phyloP scores from a whole-genome alignment of 2,797 vertebrate genomes.

The Pipistrellus pygmaeus region DNA sequence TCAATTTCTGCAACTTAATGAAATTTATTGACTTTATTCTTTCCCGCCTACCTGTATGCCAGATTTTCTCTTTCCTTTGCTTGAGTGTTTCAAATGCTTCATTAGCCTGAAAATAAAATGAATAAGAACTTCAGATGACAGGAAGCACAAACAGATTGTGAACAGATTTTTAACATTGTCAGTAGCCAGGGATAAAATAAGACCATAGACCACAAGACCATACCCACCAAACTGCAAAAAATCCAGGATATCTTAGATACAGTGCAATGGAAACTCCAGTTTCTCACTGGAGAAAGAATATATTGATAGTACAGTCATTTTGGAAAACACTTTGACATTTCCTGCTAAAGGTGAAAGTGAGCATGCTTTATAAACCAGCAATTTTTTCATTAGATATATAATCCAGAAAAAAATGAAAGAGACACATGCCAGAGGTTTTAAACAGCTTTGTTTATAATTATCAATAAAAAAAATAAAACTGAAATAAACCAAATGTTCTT shows the following conservation, averaged over 20 bases:
- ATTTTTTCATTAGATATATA: background rate
- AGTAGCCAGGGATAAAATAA: background rate
- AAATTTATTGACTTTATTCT: background rate
- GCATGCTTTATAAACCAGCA: background rate
- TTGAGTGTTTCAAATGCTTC: background rate
- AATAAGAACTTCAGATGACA: background rate
- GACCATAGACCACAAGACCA: background rate
- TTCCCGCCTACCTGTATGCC: background rate
- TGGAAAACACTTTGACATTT: background rate
- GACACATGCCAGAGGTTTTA: background rate
- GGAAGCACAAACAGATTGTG: background rate
- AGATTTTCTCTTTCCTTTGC: background rate
- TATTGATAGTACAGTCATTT: background rate
- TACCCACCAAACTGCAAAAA: background rate
- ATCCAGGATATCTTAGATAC: background rate
- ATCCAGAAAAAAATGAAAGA: background rate
- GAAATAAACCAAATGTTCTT: background rate
- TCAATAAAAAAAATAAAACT: background rate
- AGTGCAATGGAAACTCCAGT: background rate
- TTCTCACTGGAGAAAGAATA: background rate
- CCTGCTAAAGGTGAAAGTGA: background rate
- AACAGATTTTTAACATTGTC: background rate
- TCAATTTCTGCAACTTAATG: background rate
- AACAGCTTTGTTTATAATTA: background rate
- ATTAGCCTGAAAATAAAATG: background rate